Conservation (phyloP, 1,140 invertebrate genomes). For the Telenomus remus region DNA sequence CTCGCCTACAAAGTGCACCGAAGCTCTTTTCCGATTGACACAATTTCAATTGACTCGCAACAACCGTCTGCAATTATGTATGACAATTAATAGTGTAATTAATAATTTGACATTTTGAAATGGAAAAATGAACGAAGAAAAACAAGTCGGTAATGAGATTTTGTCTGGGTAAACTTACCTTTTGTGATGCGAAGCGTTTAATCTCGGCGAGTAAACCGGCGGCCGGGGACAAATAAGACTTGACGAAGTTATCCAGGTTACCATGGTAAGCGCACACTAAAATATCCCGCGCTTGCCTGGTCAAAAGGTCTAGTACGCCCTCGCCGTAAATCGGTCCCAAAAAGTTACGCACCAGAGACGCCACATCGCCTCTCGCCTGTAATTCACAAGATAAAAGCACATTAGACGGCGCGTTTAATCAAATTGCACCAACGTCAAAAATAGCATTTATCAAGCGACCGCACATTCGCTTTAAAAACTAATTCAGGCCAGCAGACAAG, state of each 20-base stretch:
- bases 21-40: too few species aligned
- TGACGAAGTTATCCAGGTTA: constrained; percentile 79
- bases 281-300: constrained; percentile 81
- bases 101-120: too few species aligned
- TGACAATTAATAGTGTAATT: too few species aligned
- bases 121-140: too few species aligned
- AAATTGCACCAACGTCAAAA: not conserved
- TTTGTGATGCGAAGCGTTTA: constrained; percentile 68
- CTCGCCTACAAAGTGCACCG: too few species aligned
- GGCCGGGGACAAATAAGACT: constrained; percentile 80
- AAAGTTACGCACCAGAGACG: constrained; percentile 78
- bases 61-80: too few species aligned
- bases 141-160: too few species aligned
- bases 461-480: too few species aligned
- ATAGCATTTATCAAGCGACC: too few species aligned
- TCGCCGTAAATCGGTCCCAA: constrained; percentile 78
- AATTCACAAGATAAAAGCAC: too few species aligned
- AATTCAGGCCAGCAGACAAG: too few species aligned
- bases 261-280: constrained; percentile 81
- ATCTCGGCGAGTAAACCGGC: constrained; percentile 76
- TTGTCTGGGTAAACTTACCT: constrained; percentile 70
- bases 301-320: constrained; percentile 78
- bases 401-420: not conserved
- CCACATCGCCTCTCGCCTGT: constrained; percentile 77
- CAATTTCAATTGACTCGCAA: too few species aligned